These are phyloP conservation scores for Tanypteryx hageni DNA, from an alignment of 2,888 invertebrate genomes.

Conservation along the genomic window DNA sequence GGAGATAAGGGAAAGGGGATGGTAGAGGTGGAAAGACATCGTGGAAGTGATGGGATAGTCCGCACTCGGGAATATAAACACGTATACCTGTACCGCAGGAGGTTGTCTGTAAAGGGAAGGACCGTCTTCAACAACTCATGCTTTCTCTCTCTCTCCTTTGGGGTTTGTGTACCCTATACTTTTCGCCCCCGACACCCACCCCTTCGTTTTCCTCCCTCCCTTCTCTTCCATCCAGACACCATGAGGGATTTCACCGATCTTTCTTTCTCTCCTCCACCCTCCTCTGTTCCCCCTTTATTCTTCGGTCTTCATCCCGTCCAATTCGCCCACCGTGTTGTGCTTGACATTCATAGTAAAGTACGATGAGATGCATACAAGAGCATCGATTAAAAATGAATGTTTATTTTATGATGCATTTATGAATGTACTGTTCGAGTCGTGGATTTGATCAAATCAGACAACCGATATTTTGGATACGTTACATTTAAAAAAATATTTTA, in stretches of 20 bases:
- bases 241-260: background rate
- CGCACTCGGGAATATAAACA: slow-evolving; percentile 7
- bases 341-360: background rate
- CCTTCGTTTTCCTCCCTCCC: background rate
- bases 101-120: background rate
- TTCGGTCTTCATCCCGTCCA: background rate
- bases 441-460: too few relatives aligned
- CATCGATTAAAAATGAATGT: background rate
- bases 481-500: too few relatives aligned
- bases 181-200: background rate
- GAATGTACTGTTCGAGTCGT: too few relatives aligned
- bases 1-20: background rate
- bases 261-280: background rate
- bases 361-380: background rate
- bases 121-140: background rate
- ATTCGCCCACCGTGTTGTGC: background rate
- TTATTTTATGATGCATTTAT: background rate
- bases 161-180: background rate
- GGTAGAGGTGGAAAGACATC: background rate
- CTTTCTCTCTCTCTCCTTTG: background rate
- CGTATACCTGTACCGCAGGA: slow-evolving; percentile 8
- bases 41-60: slow-evolving; percentile 17
- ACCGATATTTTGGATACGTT: too few relatives aligned
- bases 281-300: too few relatives aligned
- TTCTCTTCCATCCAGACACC: background rate